A percentile compares a stretch with the other conserved stretches of the same genome.
Evolutionary conservation across 2,888 invertebrate genomes (phyloP).

Genomic region (Mimumesa dahlbomi): DNA sequence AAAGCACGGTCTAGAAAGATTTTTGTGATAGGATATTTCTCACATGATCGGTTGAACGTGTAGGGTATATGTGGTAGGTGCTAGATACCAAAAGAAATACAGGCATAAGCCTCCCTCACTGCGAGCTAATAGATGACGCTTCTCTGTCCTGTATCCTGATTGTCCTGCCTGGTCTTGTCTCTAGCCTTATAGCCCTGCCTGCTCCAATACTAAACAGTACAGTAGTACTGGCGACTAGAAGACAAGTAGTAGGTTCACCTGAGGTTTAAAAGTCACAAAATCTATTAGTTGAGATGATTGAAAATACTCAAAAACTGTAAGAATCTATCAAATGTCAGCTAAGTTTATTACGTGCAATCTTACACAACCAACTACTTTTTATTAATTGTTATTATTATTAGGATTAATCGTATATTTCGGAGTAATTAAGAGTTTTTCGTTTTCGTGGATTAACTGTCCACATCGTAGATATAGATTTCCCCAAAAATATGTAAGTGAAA

Average conservation of each 20-base stretch:
- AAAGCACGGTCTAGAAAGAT: slow-evolving; percentile 58
- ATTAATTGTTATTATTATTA: too few species aligned
- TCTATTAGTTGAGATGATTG: slow-evolving; percentile 73
- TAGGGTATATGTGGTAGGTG: slow-evolving; percentile 67
- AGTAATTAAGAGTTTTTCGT: slow-evolving; percentile 1
- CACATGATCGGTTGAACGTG: slow-evolving; percentile 62
- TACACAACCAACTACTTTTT: slow-evolving; percentile 24
- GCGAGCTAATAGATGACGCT: slow-evolving; percentile 75
- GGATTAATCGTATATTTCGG: slow-evolving; percentile 1
- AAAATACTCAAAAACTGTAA: slow-evolving; percentile 62
- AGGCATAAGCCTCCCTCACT: slow-evolving; percentile 76
- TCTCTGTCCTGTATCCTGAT: slow-evolving; percentile 77
- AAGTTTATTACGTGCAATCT: slow-evolving; percentile 37
- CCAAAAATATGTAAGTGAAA: not conserved
- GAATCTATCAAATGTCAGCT: slow-evolving; percentile 55
- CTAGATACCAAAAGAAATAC: slow-evolving; percentile 64
- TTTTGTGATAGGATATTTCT: slow-evolving; percentile 57
- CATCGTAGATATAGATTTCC: too few species aligned
- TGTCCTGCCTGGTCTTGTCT: slow-evolving; percentile 73
- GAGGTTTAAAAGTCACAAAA: slow-evolving; percentile 80
- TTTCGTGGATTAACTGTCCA: too few species aligned
- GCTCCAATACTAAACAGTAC: slow-evolving; percentile 80
- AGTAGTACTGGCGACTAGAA: slow-evolving; percentile 79
- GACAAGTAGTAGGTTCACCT: slow-evolving; percentile 80
- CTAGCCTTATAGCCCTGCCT: slow-evolving; percentile 80